These are phyloP conservation scores for Pterostichus madidus DNA, from an alignment of 2,888 invertebrate species.

Conservation along the genomic window DNA sequence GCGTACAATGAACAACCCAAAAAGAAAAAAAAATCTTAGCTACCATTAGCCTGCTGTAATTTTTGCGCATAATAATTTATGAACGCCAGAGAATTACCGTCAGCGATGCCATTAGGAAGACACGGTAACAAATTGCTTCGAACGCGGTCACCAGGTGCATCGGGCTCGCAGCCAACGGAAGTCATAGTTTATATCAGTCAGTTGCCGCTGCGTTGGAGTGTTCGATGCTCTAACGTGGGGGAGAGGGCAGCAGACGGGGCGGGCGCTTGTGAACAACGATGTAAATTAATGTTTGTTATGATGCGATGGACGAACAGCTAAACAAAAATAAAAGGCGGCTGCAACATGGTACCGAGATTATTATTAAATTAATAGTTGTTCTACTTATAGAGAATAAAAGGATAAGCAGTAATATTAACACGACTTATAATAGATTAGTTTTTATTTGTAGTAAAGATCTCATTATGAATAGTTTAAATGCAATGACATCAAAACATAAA, in stretches of 20 bases:
- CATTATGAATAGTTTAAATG: no score
- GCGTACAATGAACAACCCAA: background rate
- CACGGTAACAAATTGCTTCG: conserved; percentile 57
- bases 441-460: no score
- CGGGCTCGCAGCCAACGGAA: conserved; percentile 59
- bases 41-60: conserved; percentile 31
- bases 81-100: conserved; percentile 42
- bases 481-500: no score
- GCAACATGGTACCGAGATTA: background rate
- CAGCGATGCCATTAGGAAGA: conserved; percentile 58
- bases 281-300: background rate
- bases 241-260: background rate
- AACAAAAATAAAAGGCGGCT: background rate
- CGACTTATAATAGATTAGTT: no score
- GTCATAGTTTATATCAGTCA: conserved; percentile 59
- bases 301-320: background rate
- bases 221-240: background rate
- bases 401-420: no score
- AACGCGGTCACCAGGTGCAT: conserved; percentile 59
- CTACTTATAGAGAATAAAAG: no score
- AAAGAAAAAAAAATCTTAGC: conserved; percentile 12
- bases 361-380: no score
- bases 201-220: background rate
- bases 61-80: conserved; percentile 61
- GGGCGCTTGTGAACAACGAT: conserved; percentile 1